Evolutionary conservation across 2,888 invertebrate genomes (phyloP).

Genomic region (Dryocosmus kuriphilus): DNA sequence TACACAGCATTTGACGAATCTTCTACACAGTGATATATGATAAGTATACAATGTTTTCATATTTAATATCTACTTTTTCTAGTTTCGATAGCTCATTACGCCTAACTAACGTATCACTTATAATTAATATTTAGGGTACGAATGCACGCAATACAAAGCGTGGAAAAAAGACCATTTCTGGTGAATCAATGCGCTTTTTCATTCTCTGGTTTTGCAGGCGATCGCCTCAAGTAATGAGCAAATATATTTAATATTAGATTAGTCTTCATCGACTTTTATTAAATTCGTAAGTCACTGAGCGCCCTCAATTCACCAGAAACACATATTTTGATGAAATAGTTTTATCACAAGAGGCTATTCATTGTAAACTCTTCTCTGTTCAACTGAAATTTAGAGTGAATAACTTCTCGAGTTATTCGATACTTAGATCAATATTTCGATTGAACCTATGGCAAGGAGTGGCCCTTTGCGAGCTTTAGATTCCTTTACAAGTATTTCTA

Average conservation of each 20-base stretch:
- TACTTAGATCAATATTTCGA: conserved; percentile 22
- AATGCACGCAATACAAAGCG: conserved; percentile 37
- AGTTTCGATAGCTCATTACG: conserved; percentile 24
- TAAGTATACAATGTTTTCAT: conserved; percentile 43
- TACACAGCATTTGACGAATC: conserved; percentile 43
- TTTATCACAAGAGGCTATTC: conserved; percentile 15
- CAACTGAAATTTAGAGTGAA: conserved; percentile 53
- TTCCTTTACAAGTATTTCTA: conserved; percentile 11
- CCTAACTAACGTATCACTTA: conserved; percentile 14
- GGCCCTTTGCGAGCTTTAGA: conserved; percentile 60
- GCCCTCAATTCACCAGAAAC: conserved; percentile 33
- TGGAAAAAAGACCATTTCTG: conserved; percentile 7
- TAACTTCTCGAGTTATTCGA: conserved; percentile 29
- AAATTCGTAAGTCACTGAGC: conserved; percentile 38
- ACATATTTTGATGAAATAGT: conserved; percentile 13
- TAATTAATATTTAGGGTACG: conserved; percentile 29
- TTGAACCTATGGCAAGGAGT: conserved; percentile 63
- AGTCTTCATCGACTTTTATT: conserved; percentile 40
- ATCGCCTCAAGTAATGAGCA: conserved; percentile 24
- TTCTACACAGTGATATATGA: conserved; percentile 54
- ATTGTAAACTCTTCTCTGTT: not conserved
- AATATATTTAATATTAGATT: conserved; percentile 34
- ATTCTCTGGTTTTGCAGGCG: conserved; percentile 1
- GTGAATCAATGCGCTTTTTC: conserved; percentile 4
- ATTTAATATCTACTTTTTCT: conserved; percentile 19